Base-by-base conservation (phyloP, 2,888 invertebrate species). In the Scaptomyza cyrtandrae region DNA sequence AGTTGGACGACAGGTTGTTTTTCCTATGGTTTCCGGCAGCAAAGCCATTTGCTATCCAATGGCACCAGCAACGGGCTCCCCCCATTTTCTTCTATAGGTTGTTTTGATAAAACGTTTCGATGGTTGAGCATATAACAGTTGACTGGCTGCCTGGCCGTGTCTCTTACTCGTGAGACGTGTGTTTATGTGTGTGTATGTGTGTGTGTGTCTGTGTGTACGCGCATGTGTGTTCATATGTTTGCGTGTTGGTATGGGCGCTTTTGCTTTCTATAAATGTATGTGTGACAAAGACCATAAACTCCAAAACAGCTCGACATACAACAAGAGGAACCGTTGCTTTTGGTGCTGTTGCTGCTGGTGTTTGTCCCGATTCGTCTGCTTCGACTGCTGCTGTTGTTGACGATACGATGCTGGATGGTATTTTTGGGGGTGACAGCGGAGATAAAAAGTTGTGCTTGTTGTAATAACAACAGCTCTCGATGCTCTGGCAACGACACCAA, bases 71-170 rank as follows among this genome's bases (percentile, higher is more conserved):
- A 10, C 39, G 69, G 45, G 49, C 56, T 57, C 58, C 66, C 68
- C 67, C 59, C 63, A 68, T 59, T 71, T 62, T 69, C 64, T 72
- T 74, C 80, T 75, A 74, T 84, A 84, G 85, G 85, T 84, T 84
- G 86, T 86, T 85, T 86, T 82, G 85, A 86, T 85, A 85, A 85
- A 85, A 84, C 82, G 85, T 84, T 85, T 85, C 84, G 82, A 85
- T 85, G 85, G 82, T 80, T 85, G 85, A 80, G 65, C 85, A 85
- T 82, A 85, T 85, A 87, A 80, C 87, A 86, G 87, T 86, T 82
- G 78, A 86, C 86, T 85, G 81, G 80, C 81, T 84, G 81, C 75
- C 74, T 70, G 76, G 67, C 72, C 73, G 80, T 80, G 78, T 80
- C 73, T 67, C 72, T 53, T 58, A 59, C 66, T 60, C 67, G 46